Conservation (phyloP, 2,888 invertebrate species). For the Phengaris arion region DNA sequence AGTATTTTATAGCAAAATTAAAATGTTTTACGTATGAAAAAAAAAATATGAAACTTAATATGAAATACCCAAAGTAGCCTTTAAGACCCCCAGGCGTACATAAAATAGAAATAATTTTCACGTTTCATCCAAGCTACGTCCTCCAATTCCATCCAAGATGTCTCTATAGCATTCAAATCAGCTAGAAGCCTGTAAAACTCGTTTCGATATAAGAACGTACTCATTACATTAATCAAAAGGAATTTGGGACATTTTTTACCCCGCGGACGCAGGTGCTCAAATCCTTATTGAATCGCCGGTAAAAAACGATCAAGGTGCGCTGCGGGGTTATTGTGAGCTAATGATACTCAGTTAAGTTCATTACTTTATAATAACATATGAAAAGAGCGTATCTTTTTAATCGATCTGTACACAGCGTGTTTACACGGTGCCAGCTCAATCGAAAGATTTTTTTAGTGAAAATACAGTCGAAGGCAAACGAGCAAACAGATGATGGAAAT, state of each 20-base stretch:
- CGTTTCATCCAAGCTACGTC: too few relatives aligned
- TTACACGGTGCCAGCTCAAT: constrained; percentile 10
- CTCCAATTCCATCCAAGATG: too few relatives aligned
- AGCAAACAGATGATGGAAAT: too few relatives aligned
- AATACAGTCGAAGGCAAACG: too few relatives aligned
- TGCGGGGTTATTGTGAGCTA: constrained; percentile 19
- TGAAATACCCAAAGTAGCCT: too few relatives aligned
- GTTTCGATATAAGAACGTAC: neutral
- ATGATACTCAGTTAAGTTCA: constrained; percentile 19
- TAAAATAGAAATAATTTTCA: too few relatives aligned
- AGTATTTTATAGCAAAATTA: too few relatives aligned
- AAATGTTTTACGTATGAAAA: too few relatives aligned
- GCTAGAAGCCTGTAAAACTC: neutral
- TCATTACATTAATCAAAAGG: constrained; percentile 17
- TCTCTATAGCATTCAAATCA: neutral
- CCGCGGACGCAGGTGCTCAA: constrained; percentile 19
- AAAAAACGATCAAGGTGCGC: constrained; percentile 24
- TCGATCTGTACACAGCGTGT: neutral
- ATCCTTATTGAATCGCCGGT: constrained; percentile 21
- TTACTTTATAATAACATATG: neutral
- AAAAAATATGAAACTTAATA: too few relatives aligned
- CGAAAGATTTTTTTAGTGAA: neutral
- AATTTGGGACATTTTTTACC: constrained; percentile 26
- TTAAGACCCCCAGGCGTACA: too few relatives aligned
- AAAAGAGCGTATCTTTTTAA: constrained; percentile 16